Evolutionary conservation across 1,140 invertebrate genomes (phyloP), one percentile per base, ranked within the genome.

Genomic region (Brachionus rotundiformis): DNA sequence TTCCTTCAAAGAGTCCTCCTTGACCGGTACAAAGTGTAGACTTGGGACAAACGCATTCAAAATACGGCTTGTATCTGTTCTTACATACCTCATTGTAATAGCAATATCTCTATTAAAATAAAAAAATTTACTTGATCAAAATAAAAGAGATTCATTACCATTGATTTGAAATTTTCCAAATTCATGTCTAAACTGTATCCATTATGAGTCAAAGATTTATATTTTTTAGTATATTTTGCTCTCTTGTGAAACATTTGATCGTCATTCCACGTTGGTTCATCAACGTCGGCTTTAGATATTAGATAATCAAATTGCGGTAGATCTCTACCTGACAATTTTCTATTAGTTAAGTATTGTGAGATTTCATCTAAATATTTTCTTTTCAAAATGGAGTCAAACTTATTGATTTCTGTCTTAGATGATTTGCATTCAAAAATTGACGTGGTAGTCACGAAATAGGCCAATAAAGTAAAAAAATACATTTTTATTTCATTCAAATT

Each of bases 41-140:
- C 7, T 16, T 79, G 7, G 76, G 76, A 79, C 76, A 79, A 33
- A 54, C 54, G n/a, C 76, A 79, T 63, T 79, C 76, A 63, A 79
- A 79, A 29, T 54, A 79, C 27, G 47, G 47, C 19, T 54, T 54
- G 31, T 54, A 63, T 54, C 31, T 54, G n/a, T 63, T 63, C 36
- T 54, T 54, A 54, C 76, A 79, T 0, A 79, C 44, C 49, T 79
- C 47, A 63, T 79, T 79, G 36, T 33, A 79, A 63, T 79, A 29
- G 36, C 76, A 79, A 29, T 59, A 59, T 33, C 47, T 63, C 76
- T 79, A n/a, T 31, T n/a, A 49, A 47, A 77, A 77, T n/a, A 47
- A 79, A 19, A 77, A 75, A 75, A 75, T 3, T 75, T 23, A 75
- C 1, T 39, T 41, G 39, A 75, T 25, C 8, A n/a, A 47, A 49